Percentiles rank a stretch among this genome's conserved stretches.
Conservation (phyloP, 92 coral and sea anemone species). For the Chrysogorgia sp. region DNA sequence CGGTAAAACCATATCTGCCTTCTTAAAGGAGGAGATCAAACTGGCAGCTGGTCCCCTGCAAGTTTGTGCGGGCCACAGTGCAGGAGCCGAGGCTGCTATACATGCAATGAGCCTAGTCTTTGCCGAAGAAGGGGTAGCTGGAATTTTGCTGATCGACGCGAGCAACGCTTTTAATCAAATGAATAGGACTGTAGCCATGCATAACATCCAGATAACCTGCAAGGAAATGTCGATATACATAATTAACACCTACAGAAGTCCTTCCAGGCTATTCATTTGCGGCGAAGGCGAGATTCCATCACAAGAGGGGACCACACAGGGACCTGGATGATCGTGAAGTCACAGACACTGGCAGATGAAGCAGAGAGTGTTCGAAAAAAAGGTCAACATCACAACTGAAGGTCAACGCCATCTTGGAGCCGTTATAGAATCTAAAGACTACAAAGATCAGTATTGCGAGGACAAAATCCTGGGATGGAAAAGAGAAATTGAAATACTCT, state of each 20-base stretch:
- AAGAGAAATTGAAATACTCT: no score
- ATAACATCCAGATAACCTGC: slow-evolving; percentile 54
- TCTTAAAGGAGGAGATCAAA: no score
- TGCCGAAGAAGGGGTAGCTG: slow-evolving; percentile 52
- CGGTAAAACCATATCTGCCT: no score
- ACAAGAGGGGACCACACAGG: no score
- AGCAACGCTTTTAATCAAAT: slow-evolving; percentile 59
- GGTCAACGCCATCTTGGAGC: no score
- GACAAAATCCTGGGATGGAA: slow-evolving; percentile 21
- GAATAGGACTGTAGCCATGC: slow-evolving; percentile 52
- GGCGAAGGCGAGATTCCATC: no score
- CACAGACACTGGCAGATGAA: slow-evolving; percentile 44
- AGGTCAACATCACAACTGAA: slow-evolving; percentile 33
- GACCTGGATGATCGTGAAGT: slow-evolving; percentile 55
- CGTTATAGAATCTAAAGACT: slow-evolving; percentile 21
- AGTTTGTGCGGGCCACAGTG: no score
- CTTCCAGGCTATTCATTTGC: no score
- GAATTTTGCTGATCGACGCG: slow-evolving; percentile 57
- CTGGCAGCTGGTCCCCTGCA: no score
- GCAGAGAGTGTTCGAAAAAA: slow-evolving; percentile 44
- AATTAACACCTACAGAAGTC: no score
- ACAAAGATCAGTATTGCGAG: slow-evolving; percentile 38
- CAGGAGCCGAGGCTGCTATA: no score
- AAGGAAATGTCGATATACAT: slow-evolving; percentile 42
- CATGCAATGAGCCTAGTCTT: slow-evolving; percentile 59